Conservation (phyloP, 2,888 invertebrate species). For the Protonemura montana region DNA sequence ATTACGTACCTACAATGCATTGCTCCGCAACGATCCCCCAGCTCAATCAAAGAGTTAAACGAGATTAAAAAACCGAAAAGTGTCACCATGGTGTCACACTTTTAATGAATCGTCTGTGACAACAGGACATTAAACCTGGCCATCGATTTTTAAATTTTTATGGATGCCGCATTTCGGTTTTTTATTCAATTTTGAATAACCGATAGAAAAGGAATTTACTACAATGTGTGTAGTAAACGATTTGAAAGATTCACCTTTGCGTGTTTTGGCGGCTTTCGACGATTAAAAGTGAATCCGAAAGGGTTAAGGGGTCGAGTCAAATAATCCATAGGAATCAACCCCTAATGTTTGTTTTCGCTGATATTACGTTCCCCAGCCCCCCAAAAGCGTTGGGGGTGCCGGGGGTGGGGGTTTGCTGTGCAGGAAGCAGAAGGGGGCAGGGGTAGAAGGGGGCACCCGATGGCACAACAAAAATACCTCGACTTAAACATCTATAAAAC, state of each 20-base stretch:
- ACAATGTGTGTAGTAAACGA: background rate
- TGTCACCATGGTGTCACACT: background rate
- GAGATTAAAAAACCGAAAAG: no score
- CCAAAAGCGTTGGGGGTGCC: slow-evolving; percentile 52
- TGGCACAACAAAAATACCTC: background rate
- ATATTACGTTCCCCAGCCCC: slow-evolving; percentile 55
- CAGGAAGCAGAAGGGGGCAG: slow-evolving; percentile 41
- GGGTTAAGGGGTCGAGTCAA: slow-evolving; percentile 37
- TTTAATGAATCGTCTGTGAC: background rate
- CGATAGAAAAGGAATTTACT: background rate
- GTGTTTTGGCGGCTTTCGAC: slow-evolving; percentile 35
- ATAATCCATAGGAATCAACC: slow-evolving; percentile 48
- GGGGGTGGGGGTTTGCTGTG: slow-evolving; percentile 27
- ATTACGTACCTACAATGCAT: no score
- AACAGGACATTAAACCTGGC: background rate
- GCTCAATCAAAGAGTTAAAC: no score
- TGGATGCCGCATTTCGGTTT: background rate
- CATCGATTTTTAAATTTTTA: background rate
- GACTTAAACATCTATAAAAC: background rate
- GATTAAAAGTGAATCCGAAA: slow-evolving; percentile 35
- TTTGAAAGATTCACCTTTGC: slow-evolving; percentile 39
- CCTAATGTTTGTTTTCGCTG: slow-evolving; percentile 46
- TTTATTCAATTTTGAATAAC: background rate
- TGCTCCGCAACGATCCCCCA: no score
- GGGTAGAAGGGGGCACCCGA: slow-evolving; percentile 26